Conservation (phyloP, 1,140 invertebrate species). For the Trichogramma pretiosum region DNA sequence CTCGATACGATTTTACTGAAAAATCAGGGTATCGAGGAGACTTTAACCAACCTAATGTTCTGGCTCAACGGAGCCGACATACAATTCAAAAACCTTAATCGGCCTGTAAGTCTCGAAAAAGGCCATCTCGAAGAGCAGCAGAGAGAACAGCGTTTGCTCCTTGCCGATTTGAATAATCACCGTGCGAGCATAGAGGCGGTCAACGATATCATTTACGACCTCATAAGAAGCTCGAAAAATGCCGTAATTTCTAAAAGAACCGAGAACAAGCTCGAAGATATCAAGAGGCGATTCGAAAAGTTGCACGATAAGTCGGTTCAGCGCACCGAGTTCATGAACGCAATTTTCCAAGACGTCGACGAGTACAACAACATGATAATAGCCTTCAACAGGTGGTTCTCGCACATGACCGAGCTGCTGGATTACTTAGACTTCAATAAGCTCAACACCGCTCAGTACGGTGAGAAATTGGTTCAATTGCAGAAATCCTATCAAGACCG, state of each 20-base stretch:
- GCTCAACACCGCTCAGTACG: constrained; percentile 59
- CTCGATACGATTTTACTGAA: constrained; percentile 83
- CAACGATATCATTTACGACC: constrained; percentile 65
- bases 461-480: constrained; percentile 49
- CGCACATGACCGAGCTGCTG: constrained; percentile 63
- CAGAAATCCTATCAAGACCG: constrained; percentile 49
- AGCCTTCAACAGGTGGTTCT: constrained; percentile 63
- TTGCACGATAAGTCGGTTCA: constrained; percentile 70
- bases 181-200: constrained; percentile 76
- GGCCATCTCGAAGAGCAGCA: constrained; percentile 85
- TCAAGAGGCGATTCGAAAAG: constrained; percentile 75
- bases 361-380: constrained; percentile 62
- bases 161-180: constrained; percentile 77
- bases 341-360: constrained; percentile 62
- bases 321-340: constrained; percentile 71
- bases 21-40: constrained; percentile 90
- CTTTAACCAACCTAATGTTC: constrained; percentile 70
- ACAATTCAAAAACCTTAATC: constrained; percentile 66
- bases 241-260: constrained; percentile 80
- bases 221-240: constrained; percentile 74
- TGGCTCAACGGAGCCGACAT: constrained; percentile 82
- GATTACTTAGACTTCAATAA: constrained; percentile 64
- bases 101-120: constrained; percentile 78
- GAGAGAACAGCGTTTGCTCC: constrained; percentile 68
- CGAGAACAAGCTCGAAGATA: constrained; percentile 77